Percentiles rank a stretch among this genome's conserved stretches.
Evolutionary conservation across 2,797 vertebrate species (phyloP).

Genomic region (Danio albolineatus): DNA sequence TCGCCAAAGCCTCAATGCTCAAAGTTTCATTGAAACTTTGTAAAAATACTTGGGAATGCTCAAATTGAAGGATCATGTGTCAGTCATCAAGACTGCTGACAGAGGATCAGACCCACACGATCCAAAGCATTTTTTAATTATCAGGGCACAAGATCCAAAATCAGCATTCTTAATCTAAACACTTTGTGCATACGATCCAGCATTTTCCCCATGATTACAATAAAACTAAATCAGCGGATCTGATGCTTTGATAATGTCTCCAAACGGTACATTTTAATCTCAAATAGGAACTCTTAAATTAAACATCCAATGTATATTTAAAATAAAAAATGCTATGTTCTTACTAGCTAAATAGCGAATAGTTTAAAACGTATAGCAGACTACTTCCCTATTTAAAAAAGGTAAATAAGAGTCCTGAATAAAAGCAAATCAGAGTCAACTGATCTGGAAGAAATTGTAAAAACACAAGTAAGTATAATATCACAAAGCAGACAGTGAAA

Average conservation of each 20-base stretch:
- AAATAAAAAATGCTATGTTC: neutral
- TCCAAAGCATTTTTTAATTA: neutral
- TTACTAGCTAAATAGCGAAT: neutral
- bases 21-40: conserved; percentile 24
- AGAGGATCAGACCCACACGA: conserved; percentile 15
- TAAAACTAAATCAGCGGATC: conserved; percentile 10
- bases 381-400: neutral
- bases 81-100: conserved; percentile 8
- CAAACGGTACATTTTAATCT: neutral
- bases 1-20: conserved; percentile 13
- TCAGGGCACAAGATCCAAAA: neutral
- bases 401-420: neutral
- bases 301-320: neutral
- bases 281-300: neutral
- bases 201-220: conserved; percentile 4
- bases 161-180: conserved; percentile 24
- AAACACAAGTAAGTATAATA: neutral
- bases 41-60: neutral
- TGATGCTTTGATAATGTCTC: neutral
- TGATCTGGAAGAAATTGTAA: neutral
- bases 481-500: conserved; percentile 7
- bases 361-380: neutral
- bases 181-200: conserved; percentile 10
- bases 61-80: conserved; percentile 46
- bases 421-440: neutral